These are phyloP conservation scores for Chaetophractus vellerosus DNA, from an alignment of 2,797 vertebrate genomes.

Conservation along the genomic window DNA sequence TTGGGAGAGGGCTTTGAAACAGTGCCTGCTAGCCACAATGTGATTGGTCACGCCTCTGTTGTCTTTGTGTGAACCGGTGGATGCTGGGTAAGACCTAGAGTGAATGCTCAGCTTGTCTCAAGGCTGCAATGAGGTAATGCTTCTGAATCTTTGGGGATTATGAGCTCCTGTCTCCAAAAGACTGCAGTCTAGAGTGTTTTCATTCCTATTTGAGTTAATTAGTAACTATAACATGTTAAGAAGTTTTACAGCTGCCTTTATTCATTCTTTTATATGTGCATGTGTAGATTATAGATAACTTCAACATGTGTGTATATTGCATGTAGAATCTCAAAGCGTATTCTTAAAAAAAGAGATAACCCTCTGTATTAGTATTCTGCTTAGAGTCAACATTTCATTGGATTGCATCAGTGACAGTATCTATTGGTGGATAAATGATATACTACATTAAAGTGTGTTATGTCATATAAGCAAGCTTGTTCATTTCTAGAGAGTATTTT, in stretches of 20 bases:
- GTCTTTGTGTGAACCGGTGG: constrained; percentile 95
- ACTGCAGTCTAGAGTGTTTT: constrained; percentile 89
- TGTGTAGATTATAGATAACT: constrained; percentile 73
- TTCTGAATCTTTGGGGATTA: constrained; percentile 91
- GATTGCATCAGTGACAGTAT: constrained; percentile 73
- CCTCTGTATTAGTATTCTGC: constrained; percentile 82
- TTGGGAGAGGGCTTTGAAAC: constrained; percentile 91
- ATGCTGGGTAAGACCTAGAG: constrained; percentile 96
- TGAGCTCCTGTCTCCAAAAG: constrained; percentile 89
- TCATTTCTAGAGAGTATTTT: constrained; percentile 77
- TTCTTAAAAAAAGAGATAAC: constrained; percentile 75
- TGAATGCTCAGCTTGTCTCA: constrained; percentile 95
- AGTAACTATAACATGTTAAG: constrained; percentile 80
- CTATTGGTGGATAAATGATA: constrained; percentile 79
- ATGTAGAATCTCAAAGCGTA: constrained; percentile 70
- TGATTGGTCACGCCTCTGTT: constrained; percentile 99
- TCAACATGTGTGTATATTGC: constrained; percentile 77
- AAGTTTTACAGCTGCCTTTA: constrained; percentile 83
- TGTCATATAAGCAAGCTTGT: constrained; percentile 81
- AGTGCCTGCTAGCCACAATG: constrained; percentile 92
- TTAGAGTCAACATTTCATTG: constrained; percentile 77
- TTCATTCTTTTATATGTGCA: constrained; percentile 74
- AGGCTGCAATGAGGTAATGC: constrained; percentile 92
- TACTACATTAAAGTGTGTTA: constrained; percentile 77
- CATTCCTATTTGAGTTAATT: constrained; percentile 86